phyloP scores from a whole-genome alignment of 2,113 vertebrate genomes.

The Dasyprocta punctata region DNA sequence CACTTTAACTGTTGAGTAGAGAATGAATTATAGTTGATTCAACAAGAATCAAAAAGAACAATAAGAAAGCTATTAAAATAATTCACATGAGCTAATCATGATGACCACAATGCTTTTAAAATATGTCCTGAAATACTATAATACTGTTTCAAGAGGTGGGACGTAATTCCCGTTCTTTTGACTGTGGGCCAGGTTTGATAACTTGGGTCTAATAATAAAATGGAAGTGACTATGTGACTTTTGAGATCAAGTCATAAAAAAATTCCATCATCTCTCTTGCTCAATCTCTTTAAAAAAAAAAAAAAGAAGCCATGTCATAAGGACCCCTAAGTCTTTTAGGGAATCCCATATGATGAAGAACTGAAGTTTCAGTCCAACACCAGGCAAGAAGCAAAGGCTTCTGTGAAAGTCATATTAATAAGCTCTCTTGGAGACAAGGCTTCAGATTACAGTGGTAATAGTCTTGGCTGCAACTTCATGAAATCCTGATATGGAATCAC shows the following conservation, averaged over 20 bases:
- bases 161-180: not conserved
- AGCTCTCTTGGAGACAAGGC: not conserved
- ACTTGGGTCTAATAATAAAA: not conserved
- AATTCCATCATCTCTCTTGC: not conserved
- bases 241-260: not conserved
- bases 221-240: not conserved
- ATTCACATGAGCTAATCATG: not conserved
- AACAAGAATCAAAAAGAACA: not conserved
- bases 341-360: not conserved
- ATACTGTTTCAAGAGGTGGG: not conserved
- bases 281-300: not conserved
- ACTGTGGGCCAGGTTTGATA: not conserved
- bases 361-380: not conserved
- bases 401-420: not conserved
- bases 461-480: not conserved
- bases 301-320: not conserved
- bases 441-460: not conserved
- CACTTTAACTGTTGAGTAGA: not conserved
- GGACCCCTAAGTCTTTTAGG: not conserved
- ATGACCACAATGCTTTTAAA: not conserved
- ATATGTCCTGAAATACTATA: not conserved
- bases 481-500: not conserved
- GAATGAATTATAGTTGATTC: not conserved
- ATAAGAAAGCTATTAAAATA: constrained; percentile 22
- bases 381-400: not conserved